A percentile compares a stretch with the other conserved stretches of the same genome.
Conservation (phyloP, 2,888 invertebrate species). For the Oxycera nigricornis region DNA sequence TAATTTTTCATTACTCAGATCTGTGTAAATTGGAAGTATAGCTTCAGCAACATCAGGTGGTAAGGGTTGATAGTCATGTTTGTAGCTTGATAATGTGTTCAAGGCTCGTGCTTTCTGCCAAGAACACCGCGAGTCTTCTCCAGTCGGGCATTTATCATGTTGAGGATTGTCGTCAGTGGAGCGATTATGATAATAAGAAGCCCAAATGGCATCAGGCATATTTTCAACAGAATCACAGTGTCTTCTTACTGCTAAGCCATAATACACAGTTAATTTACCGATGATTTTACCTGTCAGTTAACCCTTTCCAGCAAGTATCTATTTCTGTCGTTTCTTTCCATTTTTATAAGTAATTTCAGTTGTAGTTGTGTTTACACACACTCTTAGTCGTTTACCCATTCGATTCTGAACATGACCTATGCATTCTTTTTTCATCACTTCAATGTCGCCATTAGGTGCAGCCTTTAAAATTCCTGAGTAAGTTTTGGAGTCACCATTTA, state of each 20-base stretch:
- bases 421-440: no score
- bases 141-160: neutral
- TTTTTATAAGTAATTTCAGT: neutral
- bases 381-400: conserved; percentile 13
- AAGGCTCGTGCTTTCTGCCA: neutral
- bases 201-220: conserved; percentile 19
- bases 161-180: conserved; percentile 24
- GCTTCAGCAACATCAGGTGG: no score
- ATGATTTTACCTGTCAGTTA: no score
- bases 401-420: no score
- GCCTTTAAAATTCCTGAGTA: neutral
- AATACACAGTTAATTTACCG: no score
- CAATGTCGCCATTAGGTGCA: conserved; percentile 9
- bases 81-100: neutral
- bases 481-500: no score
- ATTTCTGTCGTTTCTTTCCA: conserved; percentile 10
- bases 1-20: neutral
- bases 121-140: conserved; percentile 16
- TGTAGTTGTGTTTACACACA: neutral
- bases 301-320: neutral
- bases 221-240: no score
- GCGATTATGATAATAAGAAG: conserved; percentile 7
- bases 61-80: no score
- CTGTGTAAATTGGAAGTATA: neutral
- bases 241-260: conserved; percentile 32